Base-by-base conservation (phyloP, 1,140 invertebrate genomes). In the Chymomyza costata region DNA sequence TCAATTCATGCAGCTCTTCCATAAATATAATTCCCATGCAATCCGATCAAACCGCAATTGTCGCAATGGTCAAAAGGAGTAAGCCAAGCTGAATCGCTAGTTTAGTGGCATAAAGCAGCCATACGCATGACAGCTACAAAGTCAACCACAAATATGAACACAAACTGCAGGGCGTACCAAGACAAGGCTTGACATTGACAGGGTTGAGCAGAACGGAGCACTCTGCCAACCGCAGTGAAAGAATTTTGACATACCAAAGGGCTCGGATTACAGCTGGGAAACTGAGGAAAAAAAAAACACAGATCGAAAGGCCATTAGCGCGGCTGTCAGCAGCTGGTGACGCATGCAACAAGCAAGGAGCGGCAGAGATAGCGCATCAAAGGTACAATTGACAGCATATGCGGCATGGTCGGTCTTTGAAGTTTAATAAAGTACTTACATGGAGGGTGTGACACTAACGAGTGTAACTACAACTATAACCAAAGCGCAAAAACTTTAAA, bases 391-490 rank as follows among this genome's bases (percentile, higher is more conserved):
- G 70, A 69, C 47, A 57, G 61, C 3, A n/a, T 7, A 44, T 58
- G 63, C 68, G 76, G 66, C 54, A 65, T 71, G 56, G 57, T 52
- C 65, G 54, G 66, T 54, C 69, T 78, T 78, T 78, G 73, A 78
- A 57, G 73, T 78, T 10, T 6, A 3, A 34, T 34, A 80, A 78
- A 78, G 80, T 80, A 78, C 80, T 78, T 80, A 63, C 71, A 78
- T 70, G n/a, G n/a, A n/a, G n/a, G n/a, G n/a, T n/a, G 66, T 67
- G 43, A 56, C 45, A 71, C 51, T 59, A 76, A 57, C 50, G 17
- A 53, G 21, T 46, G 37, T 56, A 40, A 47, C 48, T 16, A 32
- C 30, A 41, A 35, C 38, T 40, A 18, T 32, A 30, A 45, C 32
- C 32, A 37, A 52, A 69, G 67, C 67, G 52, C 56, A 71, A 53